Evolutionary conservation across 2,888 invertebrate genomes (phyloP).

Genomic region (Odontothrips loti): DNA sequence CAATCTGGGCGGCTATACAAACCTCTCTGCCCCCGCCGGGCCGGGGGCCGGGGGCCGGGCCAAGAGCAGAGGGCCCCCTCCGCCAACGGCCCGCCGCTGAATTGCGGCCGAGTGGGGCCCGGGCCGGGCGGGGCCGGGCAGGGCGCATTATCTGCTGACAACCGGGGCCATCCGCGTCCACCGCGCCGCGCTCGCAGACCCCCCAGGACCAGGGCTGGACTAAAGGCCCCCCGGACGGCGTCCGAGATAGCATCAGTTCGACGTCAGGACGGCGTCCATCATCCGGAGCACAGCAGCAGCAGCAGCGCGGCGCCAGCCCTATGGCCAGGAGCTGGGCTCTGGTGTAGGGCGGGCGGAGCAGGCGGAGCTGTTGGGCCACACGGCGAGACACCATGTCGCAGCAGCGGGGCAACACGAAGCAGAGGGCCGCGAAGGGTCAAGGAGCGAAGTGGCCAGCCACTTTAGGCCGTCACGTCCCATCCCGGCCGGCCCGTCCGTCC

Average conservation of each 20-base stretch:
- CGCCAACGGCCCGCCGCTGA: too few species aligned
- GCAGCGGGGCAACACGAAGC: not conserved
- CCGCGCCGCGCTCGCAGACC: not conserved
- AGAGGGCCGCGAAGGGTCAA: not conserved
- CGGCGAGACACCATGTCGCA: too few species aligned
- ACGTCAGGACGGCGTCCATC: not conserved
- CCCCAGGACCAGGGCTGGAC: too few species aligned
- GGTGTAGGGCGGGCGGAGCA: too few species aligned
- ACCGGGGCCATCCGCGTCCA: not conserved
- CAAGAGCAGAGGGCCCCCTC: too few species aligned
- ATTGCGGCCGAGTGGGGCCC: too few species aligned
- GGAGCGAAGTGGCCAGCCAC: conserved; percentile 1
- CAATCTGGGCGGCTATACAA: not conserved
- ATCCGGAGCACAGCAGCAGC: not conserved
- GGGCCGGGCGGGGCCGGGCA: not conserved
- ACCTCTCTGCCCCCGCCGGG: not conserved
- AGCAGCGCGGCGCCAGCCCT: not conserved
- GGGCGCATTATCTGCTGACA: not conserved
- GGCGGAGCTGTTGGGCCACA: too few species aligned
- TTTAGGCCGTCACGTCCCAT: not conserved
- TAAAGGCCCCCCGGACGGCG: too few species aligned
- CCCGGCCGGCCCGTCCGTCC: not conserved
- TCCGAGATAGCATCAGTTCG: not conserved
- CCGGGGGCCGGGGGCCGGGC: not conserved
- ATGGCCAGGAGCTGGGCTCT: too few species aligned